Conservation (phyloP, 1,140 invertebrate species). For the Aphis gossypii region DNA sequence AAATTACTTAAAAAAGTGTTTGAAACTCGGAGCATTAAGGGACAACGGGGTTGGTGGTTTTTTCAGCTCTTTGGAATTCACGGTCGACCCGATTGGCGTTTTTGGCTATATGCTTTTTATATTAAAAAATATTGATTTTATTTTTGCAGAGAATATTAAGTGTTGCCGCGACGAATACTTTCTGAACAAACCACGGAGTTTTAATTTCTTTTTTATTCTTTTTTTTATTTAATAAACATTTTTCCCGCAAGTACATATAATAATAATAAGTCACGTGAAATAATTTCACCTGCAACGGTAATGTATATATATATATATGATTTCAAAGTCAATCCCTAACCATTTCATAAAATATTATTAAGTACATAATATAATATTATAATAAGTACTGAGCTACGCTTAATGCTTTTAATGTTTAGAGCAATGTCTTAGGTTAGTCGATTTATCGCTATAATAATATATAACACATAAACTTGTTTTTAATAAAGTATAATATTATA, state of each 20-base stretch:
- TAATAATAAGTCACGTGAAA: neutral
- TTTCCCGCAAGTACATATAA: neutral
- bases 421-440: neutral
- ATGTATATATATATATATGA: neutral
- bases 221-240: neutral
- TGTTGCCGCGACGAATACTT: neutral
- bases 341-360: too few species aligned
- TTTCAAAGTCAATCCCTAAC: neutral
- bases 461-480: neutral
- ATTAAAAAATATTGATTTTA: constrained; percentile 51
- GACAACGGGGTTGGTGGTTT: neutral
- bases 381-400: neutral
- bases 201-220: neutral
- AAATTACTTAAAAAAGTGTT: constrained; percentile 37
- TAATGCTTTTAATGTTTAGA: neutral
- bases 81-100: neutral
- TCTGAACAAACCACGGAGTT: neutral
- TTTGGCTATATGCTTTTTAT: constrained; percentile 14
- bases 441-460: neutral
- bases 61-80: neutral
- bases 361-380: neutral
- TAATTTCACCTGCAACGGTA: neutral
- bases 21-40: neutral
- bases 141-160: constrained; percentile 23
- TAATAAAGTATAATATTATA: neutral